Evolutionary conservation across 2,797 vertebrate genomes (phyloP).

Genomic region (Pangasius larnaudii): DNA sequence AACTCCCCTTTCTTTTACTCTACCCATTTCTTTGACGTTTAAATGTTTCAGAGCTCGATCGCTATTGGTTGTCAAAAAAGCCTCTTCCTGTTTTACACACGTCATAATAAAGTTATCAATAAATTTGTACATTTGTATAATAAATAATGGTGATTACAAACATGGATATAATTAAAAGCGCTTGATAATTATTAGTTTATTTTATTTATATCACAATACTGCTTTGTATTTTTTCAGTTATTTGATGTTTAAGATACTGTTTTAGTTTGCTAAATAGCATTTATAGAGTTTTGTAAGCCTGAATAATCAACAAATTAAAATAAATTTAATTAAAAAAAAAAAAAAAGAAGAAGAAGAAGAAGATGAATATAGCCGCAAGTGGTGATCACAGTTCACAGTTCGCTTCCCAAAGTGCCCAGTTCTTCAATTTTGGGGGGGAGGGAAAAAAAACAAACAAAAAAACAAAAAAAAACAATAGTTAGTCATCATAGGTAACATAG

Average conservation of each 20-base stretch:
- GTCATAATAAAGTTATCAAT: conserved; percentile 20
- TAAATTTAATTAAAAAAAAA: no score
- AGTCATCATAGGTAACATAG: no score
- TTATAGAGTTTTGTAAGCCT: background rate
- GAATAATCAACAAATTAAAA: background rate
- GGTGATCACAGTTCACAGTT: background rate
- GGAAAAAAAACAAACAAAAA: no score
- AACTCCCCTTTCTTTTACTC: background rate
- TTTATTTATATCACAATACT: background rate
- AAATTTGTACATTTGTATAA: background rate
- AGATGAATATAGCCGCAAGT: background rate
- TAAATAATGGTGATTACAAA: background rate
- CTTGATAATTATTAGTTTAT: background rate
- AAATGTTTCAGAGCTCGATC: conserved; percentile 30
- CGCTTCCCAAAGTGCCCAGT: background rate
- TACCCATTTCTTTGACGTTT: conserved; percentile 40
- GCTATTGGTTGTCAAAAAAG: conserved; percentile 42
- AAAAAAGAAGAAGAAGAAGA: background rate
- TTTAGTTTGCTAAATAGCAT: background rate
- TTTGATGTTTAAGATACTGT: background rate
- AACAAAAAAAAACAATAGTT: no score
- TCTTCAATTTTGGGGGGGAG: background rate
- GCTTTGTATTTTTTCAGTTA: background rate
- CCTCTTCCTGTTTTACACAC: background rate
- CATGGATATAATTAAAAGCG: background rate